Evolutionary conservation across 2,797 vertebrate genomes (phyloP), one percentile per base, ranked within the genome.

Genomic region (Helostoma temminkii): DNA sequence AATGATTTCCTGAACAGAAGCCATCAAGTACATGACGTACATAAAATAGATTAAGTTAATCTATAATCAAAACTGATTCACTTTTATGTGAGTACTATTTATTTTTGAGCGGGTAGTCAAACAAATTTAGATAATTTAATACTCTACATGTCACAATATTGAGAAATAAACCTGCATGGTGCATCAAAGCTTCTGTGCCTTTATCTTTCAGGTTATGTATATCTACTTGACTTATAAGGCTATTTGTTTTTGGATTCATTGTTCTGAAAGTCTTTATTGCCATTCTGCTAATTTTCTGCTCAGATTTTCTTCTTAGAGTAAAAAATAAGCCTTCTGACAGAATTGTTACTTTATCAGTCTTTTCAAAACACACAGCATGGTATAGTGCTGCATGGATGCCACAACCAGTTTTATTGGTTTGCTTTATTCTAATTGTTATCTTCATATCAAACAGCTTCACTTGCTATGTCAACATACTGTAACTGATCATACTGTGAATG

Each of bases 391-490:
- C 50, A 24, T 28, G 1, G 19, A 60, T 64, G 62, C 54, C 66
- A 74, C 66, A 52, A 61, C 18, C 45, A 57, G 46, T 61, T 70
- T 26, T 24, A 8, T 18, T 49, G 24, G 57, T 37, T 66, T 70
- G 34, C 63, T 64, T 53, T 66, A n/a, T 26, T 54, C n/a, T 57
- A 72, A 49, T 39, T 52, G 24, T 26, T 60, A 74, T 84, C 61
- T 52, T 43, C n/a, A 68, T 36, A 39, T 28, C 15, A 49, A 60
- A 73, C 39, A 54, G 28, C 74, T 66, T 42, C 72, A 75, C 47
- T 37, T 47, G 9, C 72, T 69, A 16, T 43, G 67, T 58, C 70
- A 75, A 64, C 32, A 57, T 43, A 42, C 7, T 8, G 7, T 42
- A 42, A 53, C 28, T 25, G 46, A 72, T 67, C 25, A 59, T 42